These are phyloP conservation scores for Andrena cerasifolii DNA, from an alignment of 1,140 invertebrate genomes.

Conservation along the genomic window DNA sequence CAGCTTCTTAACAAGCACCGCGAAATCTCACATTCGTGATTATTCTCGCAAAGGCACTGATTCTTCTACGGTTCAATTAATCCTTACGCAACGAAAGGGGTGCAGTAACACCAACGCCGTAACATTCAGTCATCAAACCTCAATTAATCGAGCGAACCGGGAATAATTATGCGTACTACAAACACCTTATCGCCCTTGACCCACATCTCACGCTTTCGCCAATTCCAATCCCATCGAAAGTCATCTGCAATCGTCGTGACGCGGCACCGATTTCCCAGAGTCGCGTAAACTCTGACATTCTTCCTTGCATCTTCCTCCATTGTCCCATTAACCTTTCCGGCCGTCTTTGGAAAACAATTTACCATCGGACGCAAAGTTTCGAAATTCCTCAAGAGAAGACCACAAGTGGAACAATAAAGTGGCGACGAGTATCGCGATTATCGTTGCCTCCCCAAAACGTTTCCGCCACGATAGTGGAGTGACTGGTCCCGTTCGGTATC, in stretches of 20 bases:
- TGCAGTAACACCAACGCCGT: background rate
- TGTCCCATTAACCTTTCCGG: conserved; percentile 63
- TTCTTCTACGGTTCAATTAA: too few relatives aligned
- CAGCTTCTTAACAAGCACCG: background rate
- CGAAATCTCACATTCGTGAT: background rate
- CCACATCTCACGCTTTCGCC: conserved; percentile 11
- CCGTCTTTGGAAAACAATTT: background rate
- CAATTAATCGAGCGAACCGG: background rate
- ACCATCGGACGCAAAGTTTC: background rate
- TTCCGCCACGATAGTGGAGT: background rate
- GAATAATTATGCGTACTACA: background rate
- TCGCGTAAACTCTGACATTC: conserved; percentile 45
- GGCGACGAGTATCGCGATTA: background rate
- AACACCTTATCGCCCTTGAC: background rate
- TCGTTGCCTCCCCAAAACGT: background rate
- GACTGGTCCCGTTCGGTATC: background rate
- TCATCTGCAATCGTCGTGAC: conserved; percentile 10
- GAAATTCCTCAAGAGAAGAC: background rate
- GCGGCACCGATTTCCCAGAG: background rate
- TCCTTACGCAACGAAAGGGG: background rate
- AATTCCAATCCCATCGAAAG: background rate
- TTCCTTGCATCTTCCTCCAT: conserved; percentile 31
- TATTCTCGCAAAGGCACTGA: background rate
- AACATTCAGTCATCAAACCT: background rate
- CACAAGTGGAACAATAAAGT: background rate